Base-by-base conservation (phyloP, 2,888 invertebrate genomes). In the Hedychridium roseum region DNA sequence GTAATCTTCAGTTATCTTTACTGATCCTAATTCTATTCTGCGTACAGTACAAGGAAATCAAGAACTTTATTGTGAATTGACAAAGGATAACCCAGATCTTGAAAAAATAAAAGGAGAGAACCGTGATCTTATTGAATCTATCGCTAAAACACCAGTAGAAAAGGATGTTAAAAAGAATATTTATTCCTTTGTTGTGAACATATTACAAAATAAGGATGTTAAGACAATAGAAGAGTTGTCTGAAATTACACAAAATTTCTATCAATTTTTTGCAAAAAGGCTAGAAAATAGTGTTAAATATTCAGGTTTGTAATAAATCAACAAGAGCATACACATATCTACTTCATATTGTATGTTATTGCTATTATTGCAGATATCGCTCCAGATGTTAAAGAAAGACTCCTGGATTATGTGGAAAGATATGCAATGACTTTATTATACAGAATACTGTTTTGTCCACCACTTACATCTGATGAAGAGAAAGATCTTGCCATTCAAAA, bases 401-500 rank as follows among this genome's bases (percentile, higher is more conserved):
- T 97, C 50, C 85, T 97, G 73, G 95, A 97, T 80, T 94, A 92
- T 74, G 90, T 93, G 35, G 99, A 99, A 81, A 92, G 92, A 71
- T 94, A 94, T 74, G 86, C 96, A 38, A 96, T 96, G 88, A 90
- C 92, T 0, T 87, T 90, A 69, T 83, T 97, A 50, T 97, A 98
- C 75, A 88, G 90, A 61, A 81, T 84, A 34, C 81, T 98, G 30
- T 98, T 98, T 79, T 95, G 95, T 57, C 94, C 96, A 0, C 85
- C 85, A 38, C 89, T 90, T 27, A 94, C 94, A 1, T 88, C 88
- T 28, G 97, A 98, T 73, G 97, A 97, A 81, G 95, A 97, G 60
- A 89, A 90, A 67, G 99, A 99, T 83, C 85, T 97, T 27, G 87
- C 87, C 31, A 88, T 98, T 73, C 97, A 98, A 70, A 92, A 91